Percentiles rank a stretch among this genome's conserved stretches.
These are phyloP conservation scores for Bolborhynchus lineola DNA, from an alignment of 2,113 vertebrate genomes.

Conservation along the genomic window DNA sequence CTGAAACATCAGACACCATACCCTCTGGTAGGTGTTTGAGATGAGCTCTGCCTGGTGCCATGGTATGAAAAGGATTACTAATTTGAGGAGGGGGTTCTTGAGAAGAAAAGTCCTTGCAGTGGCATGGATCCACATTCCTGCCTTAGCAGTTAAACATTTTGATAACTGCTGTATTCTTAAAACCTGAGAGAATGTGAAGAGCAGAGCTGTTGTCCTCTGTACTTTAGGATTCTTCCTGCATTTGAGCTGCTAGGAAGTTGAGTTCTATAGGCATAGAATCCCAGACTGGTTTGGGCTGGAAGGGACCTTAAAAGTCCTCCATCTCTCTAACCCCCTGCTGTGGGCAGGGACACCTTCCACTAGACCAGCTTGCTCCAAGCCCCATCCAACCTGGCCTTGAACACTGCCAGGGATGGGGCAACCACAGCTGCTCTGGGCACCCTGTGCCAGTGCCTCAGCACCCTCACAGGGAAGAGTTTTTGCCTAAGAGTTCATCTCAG, in stretches of 20 bases:
- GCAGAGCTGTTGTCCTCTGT: background rate
- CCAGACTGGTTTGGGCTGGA: background rate
- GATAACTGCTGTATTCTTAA: background rate
- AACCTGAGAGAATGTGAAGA: background rate
- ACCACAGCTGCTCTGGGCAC: too few relatives aligned
- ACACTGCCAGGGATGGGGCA: too few relatives aligned
- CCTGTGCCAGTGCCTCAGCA: too few relatives aligned
- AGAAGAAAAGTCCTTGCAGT: background rate
- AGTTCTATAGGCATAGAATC: background rate
- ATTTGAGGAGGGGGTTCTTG: background rate
- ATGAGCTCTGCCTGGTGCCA: background rate
- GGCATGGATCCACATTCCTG: background rate
- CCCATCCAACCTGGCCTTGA: too few relatives aligned
- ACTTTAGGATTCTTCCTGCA: background rate
- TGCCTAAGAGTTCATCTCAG: too few relatives aligned
- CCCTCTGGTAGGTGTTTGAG: conserved; percentile 82
- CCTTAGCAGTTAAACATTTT: background rate
- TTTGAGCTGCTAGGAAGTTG: background rate
- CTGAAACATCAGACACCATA: conserved; percentile 82
- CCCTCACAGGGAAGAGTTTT: too few relatives aligned
- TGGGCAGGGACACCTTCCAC: background rate
- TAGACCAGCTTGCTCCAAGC: background rate
- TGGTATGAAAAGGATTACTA: background rate
- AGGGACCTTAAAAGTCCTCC: background rate
- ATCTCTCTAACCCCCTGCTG: background rate